phyloP scores from a whole-genome alignment of 1,140 invertebrate species.

The Atta texana region DNA sequence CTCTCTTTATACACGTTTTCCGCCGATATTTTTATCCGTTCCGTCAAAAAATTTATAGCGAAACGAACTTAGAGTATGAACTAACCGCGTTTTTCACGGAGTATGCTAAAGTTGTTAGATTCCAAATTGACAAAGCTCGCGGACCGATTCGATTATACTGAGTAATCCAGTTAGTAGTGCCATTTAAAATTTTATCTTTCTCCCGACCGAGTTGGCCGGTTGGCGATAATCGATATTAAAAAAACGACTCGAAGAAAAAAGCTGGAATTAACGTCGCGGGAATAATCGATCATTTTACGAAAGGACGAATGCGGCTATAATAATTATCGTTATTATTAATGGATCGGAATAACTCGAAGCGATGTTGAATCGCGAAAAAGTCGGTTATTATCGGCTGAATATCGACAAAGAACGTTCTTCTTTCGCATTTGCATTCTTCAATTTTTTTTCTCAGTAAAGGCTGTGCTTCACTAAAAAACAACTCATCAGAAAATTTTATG shows the following conservation, averaged over 20 bases:
- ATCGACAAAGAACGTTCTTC: conserved; percentile 32
- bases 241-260: conserved; percentile 36
- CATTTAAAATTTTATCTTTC: conserved; percentile 68
- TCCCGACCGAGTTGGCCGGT: conserved; percentile 38
- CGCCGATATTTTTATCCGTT: conserved; percentile 48
- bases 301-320: conserved; percentile 53
- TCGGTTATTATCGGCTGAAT: conserved; percentile 55
- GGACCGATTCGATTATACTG: conserved; percentile 63
- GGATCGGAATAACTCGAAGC: conserved; percentile 59
- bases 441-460: conserved; percentile 33
- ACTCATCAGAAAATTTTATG: conserved; percentile 15
- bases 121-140: conserved; percentile 70
- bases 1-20: conserved; percentile 27
- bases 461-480: background rate
- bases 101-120: conserved; percentile 64
- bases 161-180: conserved; percentile 63
- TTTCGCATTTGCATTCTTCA: conserved; percentile 27
- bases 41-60: conserved; percentile 55
- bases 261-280: conserved; percentile 56
- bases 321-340: conserved; percentile 64
- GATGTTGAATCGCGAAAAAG: conserved; percentile 52
- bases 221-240: conserved; percentile 64
- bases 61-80: conserved; percentile 64
- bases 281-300: conserved; percentile 58
- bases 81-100: conserved; percentile 55